phyloP scores from a whole-genome alignment of 2,113 vertebrate genomes.

The Apteryx mantelli region DNA sequence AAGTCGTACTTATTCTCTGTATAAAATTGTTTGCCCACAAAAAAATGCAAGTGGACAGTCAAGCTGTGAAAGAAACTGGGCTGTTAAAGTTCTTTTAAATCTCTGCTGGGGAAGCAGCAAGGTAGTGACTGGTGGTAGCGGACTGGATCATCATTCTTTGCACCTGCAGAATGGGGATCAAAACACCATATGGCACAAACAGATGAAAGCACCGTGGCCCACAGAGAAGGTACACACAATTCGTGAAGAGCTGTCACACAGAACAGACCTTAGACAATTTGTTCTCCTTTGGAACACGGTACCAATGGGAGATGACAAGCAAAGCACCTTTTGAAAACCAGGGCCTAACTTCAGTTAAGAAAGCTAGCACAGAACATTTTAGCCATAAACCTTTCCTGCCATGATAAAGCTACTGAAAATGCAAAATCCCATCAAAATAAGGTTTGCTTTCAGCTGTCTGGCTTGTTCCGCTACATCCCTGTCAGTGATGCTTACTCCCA shows the following conservation, averaged over 20 bases:
- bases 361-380: not conserved
- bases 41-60: not conserved
- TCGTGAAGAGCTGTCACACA: rapidly evolving
- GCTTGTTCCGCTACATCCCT: not conserved
- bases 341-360: not conserved
- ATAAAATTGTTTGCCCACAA: not conserved
- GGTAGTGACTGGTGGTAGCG: not conserved
- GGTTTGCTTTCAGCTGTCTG: not conserved
- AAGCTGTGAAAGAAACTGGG: rapidly evolving
- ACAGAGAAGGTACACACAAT: not conserved
- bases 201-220: not conserved
- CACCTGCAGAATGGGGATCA: not conserved
- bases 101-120: not conserved
- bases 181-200: not conserved
- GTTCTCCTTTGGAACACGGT: not conserved
- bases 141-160: not conserved
- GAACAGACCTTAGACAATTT: rapidly evolving
- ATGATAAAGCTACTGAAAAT: not conserved
- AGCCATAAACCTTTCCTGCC: not conserved
- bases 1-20: not conserved
- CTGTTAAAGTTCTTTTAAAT: not conserved
- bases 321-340: not conserved
- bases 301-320: not conserved
- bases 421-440: not conserved
- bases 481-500: too few species aligned